Percentiles rank a stretch among this genome's conserved stretches.
Conservation (phyloP, 1,140 invertebrate species). For the Sinonovacula constricta region DNA sequence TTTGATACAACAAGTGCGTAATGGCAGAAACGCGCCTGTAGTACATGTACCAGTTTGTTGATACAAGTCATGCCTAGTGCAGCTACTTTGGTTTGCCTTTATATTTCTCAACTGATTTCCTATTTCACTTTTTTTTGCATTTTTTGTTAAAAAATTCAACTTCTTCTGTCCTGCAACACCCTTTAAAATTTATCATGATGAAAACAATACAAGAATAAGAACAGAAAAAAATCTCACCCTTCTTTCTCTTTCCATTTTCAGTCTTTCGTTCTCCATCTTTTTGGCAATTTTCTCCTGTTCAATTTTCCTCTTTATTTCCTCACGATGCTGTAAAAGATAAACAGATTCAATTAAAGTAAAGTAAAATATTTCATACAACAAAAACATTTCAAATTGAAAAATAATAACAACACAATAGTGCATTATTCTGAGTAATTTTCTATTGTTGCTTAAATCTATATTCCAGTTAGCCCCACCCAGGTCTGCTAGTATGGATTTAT, state of each 20-base stretch:
- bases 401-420: background rate
- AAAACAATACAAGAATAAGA: background rate
- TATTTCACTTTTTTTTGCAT: too few relatives aligned
- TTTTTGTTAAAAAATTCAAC: conserved; percentile 14
- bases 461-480: background rate
- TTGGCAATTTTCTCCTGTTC: conserved; percentile 82
- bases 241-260: conserved; percentile 67
- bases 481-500: background rate
- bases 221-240: conserved; percentile 56
- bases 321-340: conserved; percentile 72
- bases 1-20: too few relatives aligned
- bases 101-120: background rate
- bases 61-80: background rate
- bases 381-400: conserved; percentile 14
- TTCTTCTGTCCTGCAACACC: background rate
- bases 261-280: conserved; percentile 58
- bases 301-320: conserved; percentile 78
- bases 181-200: conserved; percentile 13
- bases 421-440: background rate
- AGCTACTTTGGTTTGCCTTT: background rate
- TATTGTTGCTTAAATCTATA: background rate
- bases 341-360: too few relatives aligned
- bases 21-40: too few relatives aligned
- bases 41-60: background rate
- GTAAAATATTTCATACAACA: background rate